Base-by-base conservation (phyloP, 2,888 invertebrate genomes). In the Cataglyphis rosenhaueri region DNA sequence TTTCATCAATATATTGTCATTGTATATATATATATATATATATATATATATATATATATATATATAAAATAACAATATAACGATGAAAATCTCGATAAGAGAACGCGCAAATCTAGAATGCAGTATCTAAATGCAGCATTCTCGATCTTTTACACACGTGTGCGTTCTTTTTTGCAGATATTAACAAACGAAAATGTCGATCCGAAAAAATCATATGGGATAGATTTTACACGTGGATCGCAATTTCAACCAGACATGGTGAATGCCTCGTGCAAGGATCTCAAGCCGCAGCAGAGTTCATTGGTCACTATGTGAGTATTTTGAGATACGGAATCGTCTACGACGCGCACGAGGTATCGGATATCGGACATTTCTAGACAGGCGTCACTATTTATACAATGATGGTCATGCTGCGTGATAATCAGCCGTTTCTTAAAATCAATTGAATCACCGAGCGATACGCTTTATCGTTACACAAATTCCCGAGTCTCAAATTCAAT, bases 281-380 rank as follows among this genome's bases (percentile, higher is more conserved):
- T 76, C 4, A 91, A 90, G 48, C 87, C 92, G 44, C 94, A 94
- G 82, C 96, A 96, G 91, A 95, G 94, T 86, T 96, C 96, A 84
- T 86, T 96, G 78, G 94, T 96, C 75, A 96, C 96, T 5, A 95
- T 96, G 96, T 96, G 93, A 95, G 95, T 95, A 35, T 29, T 61
- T 76, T 38, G 15, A 10, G 12, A 59, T 78, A 66, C 8, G n/a
- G n/a, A 52, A 52, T 18, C 6, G 44, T 52, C 52, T 52, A 21
- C n/a, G 52, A 66, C 25, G 57, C 32, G 32, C 32, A 21, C 41
- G 44, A 15, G 15, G 55, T 38, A 35, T 21, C 5, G 25, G n/a
- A 55, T 38, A 44, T 21, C 5, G 21, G 52, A 59, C 32, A 25
- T 29, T 84, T 70, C 29, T 55, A 75, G 12, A 55, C 59, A 48